Evolutionary conservation across 1,140 invertebrate species (phyloP), one percentile per base, ranked within the genome.

Genomic region (Luehdorfia chinensis): DNA sequence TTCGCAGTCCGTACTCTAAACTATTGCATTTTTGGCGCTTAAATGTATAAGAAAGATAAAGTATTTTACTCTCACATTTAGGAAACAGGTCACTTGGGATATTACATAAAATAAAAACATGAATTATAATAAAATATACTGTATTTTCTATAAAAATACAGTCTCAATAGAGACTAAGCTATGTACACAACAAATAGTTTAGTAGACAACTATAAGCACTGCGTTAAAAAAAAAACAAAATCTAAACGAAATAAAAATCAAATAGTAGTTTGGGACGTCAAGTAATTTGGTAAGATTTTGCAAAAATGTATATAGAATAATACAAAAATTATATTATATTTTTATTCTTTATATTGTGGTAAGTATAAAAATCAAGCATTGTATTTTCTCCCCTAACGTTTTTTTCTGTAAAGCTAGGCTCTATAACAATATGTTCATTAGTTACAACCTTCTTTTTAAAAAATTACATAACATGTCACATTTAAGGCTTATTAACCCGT

Each of bases 101-200:
- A n/a, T n/a, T n/a, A n/a, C 1, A 34, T 16, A 16, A 28, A 56
- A 41, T 41, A 45, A 37, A 56, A 59, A 37, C 15, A 45, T 46
- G 28, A 23, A 47, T 45, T 13, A 18, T 59, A 67, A 16, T 58
- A 65, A 55, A 43, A 47, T 74, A 71, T 56, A 71, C 66, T 70
- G 68, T 18, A 30, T 43, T 43, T 70, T 75, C 68, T 76, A 67
- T 71, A 75, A 81, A 77, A 75, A 75, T 68, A 61, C 57, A 61
- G 65, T 75, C 77, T 81, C 77, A 81, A 78, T 69, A 81, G 75
- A 81, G 75, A 77, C 53, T 67, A 62, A 62, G 59, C 59, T 68
- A 65, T 63, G 34, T 65, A 64, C 62, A 74, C 33, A 51, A 56
- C 43, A 60, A 45, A 47, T 28, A 55, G 49, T 57, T 71, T 53